phyloP scores from a whole-genome alignment of 1,140 invertebrate genomes.

The Meloidogyne hapla region DNA sequence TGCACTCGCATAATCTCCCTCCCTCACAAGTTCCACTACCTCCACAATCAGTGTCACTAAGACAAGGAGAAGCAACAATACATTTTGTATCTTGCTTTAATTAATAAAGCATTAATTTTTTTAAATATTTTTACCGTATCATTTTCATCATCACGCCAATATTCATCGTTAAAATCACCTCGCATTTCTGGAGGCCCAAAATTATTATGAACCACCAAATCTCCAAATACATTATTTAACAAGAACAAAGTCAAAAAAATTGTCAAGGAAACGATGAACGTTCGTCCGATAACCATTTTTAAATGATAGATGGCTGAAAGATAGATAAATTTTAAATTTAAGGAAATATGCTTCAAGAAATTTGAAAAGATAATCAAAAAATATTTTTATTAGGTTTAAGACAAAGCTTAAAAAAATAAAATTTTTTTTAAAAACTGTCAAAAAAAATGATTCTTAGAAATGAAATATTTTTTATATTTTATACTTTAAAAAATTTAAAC shows the following conservation, averaged over 20 bases:
- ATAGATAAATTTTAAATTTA: no score
- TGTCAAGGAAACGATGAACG: no score
- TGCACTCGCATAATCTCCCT: background rate
- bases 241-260: background rate
- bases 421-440: no score
- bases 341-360: no score
- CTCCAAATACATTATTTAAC: background rate
- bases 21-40: background rate
- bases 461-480: no score
- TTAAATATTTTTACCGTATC: background rate
- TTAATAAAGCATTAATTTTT: background rate
- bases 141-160: background rate
- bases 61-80: background rate
- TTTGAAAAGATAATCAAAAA: no score
- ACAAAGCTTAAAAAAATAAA: no score
- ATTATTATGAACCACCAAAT: background rate
- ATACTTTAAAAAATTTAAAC: no score
- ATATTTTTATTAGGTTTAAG: no score
- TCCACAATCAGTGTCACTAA: background rate
- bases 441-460: no score
- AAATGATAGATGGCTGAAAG: no score
- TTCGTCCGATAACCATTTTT: no score
- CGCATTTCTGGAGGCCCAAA: background rate
- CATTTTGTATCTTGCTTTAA: background rate
- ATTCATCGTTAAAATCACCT: background rate